Conservation (phyloP, 2,113 vertebrate genomes). For the Gobius niger region DNA sequence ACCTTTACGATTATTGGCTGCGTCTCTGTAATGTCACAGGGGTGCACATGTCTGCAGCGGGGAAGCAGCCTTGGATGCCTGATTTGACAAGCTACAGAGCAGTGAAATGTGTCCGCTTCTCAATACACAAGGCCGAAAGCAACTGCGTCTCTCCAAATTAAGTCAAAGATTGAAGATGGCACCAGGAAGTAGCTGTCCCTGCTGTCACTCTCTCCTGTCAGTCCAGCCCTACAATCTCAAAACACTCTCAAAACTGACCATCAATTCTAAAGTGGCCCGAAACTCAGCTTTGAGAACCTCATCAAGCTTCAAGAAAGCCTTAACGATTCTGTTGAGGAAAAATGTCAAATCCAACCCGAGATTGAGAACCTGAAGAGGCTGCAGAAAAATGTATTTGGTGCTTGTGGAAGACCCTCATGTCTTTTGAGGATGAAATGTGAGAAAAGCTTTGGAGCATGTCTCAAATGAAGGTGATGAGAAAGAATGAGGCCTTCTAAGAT, state of each 20-base stretch:
- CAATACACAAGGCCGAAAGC: slow-evolving; percentile 44
- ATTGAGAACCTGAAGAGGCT: too few relatives aligned
- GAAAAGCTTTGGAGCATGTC: too few relatives aligned
- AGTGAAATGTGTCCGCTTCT: slow-evolving; percentile 49
- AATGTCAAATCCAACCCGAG: too few relatives aligned
- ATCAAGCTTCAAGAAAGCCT: too few relatives aligned
- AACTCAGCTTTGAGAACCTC: neutral
- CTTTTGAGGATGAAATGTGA: too few relatives aligned
- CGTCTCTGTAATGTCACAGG: slow-evolving; percentile 9
- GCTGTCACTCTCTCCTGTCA: slow-evolving; percentile 53
- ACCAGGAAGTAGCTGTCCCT: slow-evolving; percentile 55
- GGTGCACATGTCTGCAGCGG: slow-evolving; percentile 24
- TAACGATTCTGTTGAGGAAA: too few relatives aligned
- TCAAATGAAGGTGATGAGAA: too few relatives aligned
- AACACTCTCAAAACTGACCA: slow-evolving; percentile 27
- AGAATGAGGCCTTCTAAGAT: too few relatives aligned
- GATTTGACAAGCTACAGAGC: slow-evolving; percentile 47
- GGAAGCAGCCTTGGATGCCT: slow-evolving; percentile 33
- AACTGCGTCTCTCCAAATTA: slow-evolving; percentile 40
- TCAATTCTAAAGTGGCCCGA: slow-evolving; percentile 5
- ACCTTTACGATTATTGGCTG: neutral
- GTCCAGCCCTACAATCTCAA: slow-evolving; percentile 17
- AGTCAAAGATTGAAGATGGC: slow-evolving; percentile 37
- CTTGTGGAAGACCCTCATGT: too few relatives aligned
- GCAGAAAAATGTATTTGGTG: too few relatives aligned